A percentile compares a stretch with the other conserved stretches of the same genome.
Evolutionary conservation across 2,888 invertebrate species (phyloP).

Genomic region (Lepas anatifera): DNA sequence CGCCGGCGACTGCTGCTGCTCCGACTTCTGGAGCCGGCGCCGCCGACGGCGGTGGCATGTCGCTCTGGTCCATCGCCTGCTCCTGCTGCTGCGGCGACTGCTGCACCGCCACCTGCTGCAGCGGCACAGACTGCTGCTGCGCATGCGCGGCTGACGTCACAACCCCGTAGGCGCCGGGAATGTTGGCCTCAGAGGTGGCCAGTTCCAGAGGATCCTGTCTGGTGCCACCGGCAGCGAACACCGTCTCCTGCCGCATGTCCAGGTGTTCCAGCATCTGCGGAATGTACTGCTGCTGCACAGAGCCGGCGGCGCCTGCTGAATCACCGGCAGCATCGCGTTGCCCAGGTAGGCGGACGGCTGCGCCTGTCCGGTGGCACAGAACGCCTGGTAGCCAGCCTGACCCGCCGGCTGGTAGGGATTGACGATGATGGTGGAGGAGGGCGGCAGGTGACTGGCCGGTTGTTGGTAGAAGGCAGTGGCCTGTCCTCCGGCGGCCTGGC

Average conservation of each 20-base stretch:
- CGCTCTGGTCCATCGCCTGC: too few species aligned
- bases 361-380: not conserved
- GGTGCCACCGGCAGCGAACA: too few species aligned
- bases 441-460: not conserved
- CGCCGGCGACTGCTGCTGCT: not conserved
- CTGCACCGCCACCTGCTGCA: too few species aligned
- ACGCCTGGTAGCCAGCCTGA: not conserved
- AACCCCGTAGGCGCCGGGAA: slow-evolving; percentile 15
- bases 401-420: not conserved
- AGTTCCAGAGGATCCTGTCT: slow-evolving; percentile 18
- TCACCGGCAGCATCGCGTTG: slow-evolving; percentile 14
- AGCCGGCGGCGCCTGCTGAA: slow-evolving; percentile 14
- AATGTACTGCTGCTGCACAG: slow-evolving; percentile 17
- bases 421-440: too few species aligned
- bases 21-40: not conserved
- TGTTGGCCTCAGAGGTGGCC: slow-evolving; percentile 17
- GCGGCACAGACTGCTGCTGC: too few species aligned
- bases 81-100: not conserved
- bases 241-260: slow-evolving; percentile 11
- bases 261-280: slow-evolving; percentile 15
- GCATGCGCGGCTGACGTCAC: not conserved
- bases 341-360: not conserved
- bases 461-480: not conserved
- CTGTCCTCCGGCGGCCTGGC: slow-evolving; percentile 11
- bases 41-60: not conserved